Evolutionary conservation across 2,888 invertebrate genomes (phyloP).

Genomic region (Aleiodes testaceus): DNA sequence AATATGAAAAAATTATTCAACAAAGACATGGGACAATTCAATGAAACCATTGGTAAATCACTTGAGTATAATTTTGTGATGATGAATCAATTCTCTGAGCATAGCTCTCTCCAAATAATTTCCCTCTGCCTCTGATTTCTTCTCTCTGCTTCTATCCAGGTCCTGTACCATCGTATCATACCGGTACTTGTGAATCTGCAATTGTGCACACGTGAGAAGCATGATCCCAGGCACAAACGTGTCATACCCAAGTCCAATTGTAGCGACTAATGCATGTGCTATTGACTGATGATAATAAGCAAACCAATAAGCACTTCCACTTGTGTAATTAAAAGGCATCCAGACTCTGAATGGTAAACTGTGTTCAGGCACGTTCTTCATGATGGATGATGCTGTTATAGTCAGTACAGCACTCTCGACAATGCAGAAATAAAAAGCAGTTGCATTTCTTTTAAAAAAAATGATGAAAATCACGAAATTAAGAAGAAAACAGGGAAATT

Average conservation of each 20-base stretch:
- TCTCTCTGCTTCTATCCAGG: no score
- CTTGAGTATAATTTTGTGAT: no score
- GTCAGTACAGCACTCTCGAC: not conserved
- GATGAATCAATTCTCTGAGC: no score
- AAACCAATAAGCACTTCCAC: constrained; percentile 20
- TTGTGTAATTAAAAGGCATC: constrained; percentile 16
- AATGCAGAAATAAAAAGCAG: not conserved
- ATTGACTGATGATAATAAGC: constrained; percentile 16
- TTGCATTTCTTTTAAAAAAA: not conserved
- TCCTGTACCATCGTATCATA: not conserved
- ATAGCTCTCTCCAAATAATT: no score
- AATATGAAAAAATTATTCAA: not conserved
- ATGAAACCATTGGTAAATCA: no score
- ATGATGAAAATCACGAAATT: not conserved
- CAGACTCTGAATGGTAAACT: constrained; percentile 29
- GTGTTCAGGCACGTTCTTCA: constrained; percentile 7
- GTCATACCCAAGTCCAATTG: constrained; percentile 16
- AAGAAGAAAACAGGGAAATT: not conserved
- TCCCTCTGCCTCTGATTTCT: no score
- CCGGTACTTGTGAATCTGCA: not conserved
- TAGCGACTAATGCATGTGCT: not conserved
- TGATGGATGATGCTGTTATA: constrained; percentile 1
- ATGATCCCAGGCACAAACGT: constrained; percentile 25
- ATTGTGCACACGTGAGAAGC: not conserved
- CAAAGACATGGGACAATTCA: no score